Conservation (phyloP, 2,797 vertebrate genomes). For the Rhyacichthys aspro region DNA sequence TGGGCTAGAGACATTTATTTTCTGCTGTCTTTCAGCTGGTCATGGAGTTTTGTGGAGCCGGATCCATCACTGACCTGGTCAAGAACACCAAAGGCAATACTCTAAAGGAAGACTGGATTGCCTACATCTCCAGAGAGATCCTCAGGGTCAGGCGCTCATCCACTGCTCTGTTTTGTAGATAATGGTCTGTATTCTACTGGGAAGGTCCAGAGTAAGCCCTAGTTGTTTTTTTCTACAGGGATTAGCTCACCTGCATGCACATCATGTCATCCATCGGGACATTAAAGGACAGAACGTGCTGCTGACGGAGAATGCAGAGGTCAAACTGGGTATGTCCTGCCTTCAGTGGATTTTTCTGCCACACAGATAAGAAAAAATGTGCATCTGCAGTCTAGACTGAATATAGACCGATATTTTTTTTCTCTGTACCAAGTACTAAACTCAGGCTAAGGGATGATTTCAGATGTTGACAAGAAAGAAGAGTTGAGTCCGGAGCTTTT, state of each 20-base stretch:
- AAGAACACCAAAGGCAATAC: conserved; percentile 99
- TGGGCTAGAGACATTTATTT: no score
- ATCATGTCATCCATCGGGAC: conserved; percentile 98
- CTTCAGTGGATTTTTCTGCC: background rate
- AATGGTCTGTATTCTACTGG: background rate
- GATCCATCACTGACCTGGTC: conserved; percentile 98
- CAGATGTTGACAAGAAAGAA: no score
- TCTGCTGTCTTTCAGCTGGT: conserved; percentile 82
- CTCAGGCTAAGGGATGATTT: no score
- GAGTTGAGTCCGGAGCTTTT: no score
- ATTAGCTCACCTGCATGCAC: conserved; percentile 94
- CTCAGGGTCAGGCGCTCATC: conserved; percentile 84
- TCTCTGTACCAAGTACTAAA: no score
- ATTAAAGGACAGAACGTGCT: conserved; percentile 98
- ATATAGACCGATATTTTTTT: background rate
- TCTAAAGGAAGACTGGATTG: conserved; percentile 99
- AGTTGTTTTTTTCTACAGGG: conserved; percentile 76
- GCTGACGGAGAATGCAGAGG: conserved; percentile 97
- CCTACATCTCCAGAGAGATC: conserved; percentile 98
- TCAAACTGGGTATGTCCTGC: conserved; percentile 91
- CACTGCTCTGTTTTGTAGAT: background rate
- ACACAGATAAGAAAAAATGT: no score
- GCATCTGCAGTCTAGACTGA: background rate
- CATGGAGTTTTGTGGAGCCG: conserved; percentile 99
- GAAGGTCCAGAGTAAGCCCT: background rate